Base-by-base conservation (phyloP, 2,888 invertebrate species). In the Lasioglossum morio region DNA sequence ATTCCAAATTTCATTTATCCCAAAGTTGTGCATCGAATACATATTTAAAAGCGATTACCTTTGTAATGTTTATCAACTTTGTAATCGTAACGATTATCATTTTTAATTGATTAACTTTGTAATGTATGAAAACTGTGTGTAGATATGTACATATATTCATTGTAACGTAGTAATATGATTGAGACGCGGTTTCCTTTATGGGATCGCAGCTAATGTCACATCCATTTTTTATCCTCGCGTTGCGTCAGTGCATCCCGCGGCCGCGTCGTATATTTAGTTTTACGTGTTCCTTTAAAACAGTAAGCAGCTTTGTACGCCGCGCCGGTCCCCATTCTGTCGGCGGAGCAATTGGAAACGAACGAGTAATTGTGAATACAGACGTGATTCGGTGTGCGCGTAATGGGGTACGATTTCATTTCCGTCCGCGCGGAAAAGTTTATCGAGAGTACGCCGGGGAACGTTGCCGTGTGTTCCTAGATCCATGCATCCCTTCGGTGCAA, bases 351-450 rank as follows among this genome's bases (percentile, higher is more conserved):
- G 69, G 57, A 78, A 77, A 63, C 84, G 74, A 63, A 73, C 27
- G 60, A 84, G 83, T 82, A 84, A 60, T 84, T 78, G 69, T 19
- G 70, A 72, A 74, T 34, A n/a, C 23, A n/a, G 70, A n/a, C n/a
- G 70, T 34, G 43, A 57, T 77, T 57, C 30, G 10, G 7, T 43
- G 34, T 4, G n/a, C 77, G 37, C 46, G 27, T 74, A 84, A 85
- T 78, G 30, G 75, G 70, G 27, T 69, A 84, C 70, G 79, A 84
- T 85, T 78, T 84, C 57, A 84, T 84, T 84, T 74, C 84, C 84
- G 40, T 37, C 40, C 34, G 37, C 66, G 8, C 19, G 37, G 48
- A 60, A 78, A 75, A 78, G 78, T 84, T 78, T 63, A 63, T 63
- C 63, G 63, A 63, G 63, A 63, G 30, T 63, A 63, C 60, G 16